phyloP scores from a whole-genome alignment of 2,797 vertebrate genomes.

The Corythornis leucogaster region DNA sequence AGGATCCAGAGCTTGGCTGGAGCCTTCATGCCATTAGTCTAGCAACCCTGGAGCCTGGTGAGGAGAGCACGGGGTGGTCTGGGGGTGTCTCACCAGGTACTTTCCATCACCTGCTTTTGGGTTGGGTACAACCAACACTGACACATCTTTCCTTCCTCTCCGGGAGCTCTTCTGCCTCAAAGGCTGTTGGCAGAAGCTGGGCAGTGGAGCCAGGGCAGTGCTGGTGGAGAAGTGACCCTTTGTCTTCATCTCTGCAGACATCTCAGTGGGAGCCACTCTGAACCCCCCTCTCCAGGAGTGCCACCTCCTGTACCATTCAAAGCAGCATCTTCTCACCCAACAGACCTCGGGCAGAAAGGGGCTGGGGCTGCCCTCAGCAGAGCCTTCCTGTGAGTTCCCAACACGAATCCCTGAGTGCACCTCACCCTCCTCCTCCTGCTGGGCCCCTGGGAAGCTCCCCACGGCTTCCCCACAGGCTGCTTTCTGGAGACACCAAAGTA shows the following conservation, averaged over 20 bases:
- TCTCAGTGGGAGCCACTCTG: not conserved
- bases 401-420: not conserved
- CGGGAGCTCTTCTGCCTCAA: not conserved
- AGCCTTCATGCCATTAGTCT: not conserved
- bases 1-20: not conserved
- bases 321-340: not conserved
- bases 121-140: not conserved
- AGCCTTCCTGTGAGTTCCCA: not conserved
- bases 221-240: not conserved
- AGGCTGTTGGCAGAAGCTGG: not conserved
- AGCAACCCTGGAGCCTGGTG: not conserved
- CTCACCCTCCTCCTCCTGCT: not conserved
- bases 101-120: not conserved
- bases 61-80: not conserved
- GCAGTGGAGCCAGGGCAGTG: not conserved
- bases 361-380: not conserved
- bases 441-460: not conserved
- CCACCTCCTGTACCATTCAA: not conserved
- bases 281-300: not conserved
- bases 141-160: not conserved
- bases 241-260: not conserved
- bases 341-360: fast-evolving
- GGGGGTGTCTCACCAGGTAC: not conserved
- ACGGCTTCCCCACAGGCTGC: fast-evolving
- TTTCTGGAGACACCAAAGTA: not conserved